phyloP scores from a whole-genome alignment of 2,888 invertebrate genomes.

The Hylaea fasciaria region DNA sequence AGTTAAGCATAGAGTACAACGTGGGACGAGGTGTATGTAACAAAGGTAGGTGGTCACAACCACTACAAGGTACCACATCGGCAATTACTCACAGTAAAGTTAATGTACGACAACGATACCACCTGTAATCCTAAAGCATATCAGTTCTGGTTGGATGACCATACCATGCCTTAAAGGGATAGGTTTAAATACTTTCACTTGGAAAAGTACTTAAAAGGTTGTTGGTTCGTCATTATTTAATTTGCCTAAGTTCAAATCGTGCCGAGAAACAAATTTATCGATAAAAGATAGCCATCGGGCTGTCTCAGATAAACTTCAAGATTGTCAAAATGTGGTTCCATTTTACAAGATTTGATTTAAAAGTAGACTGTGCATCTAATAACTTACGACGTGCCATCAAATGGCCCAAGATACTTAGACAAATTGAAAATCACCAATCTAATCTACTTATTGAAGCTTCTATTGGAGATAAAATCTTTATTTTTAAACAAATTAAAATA shows the following conservation, averaged over 20 bases:
- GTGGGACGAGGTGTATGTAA: background rate
- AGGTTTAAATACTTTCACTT: too few species aligned
- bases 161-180: background rate
- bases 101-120: constrained; percentile 60
- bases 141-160: constrained; percentile 37
- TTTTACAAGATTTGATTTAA: constrained; percentile 32
- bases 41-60: constrained; percentile 2
- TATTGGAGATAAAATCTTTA: constrained; percentile 10
- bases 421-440: constrained; percentile 36
- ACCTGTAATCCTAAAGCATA: constrained; percentile 57
- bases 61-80: constrained; percentile 34
- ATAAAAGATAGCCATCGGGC: background rate
- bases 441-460: constrained; percentile 5
- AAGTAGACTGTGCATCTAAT: constrained; percentile 29
- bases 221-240: too few species aligned
- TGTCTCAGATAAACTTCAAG: background rate
- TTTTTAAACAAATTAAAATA: constrained; percentile 13
- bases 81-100: constrained; percentile 69
- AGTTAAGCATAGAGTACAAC: background rate
- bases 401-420: constrained; percentile 27
- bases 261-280: too few species aligned
- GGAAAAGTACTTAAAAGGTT: too few species aligned
- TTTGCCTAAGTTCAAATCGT: too few species aligned
- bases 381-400: constrained; percentile 22
- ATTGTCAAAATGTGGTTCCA: constrained; percentile 29